A percentile compares a stretch with the other conserved stretches of the same genome.
Conservation (phyloP, 2,888 invertebrate species). For the Oasisia sp. region DNA sequence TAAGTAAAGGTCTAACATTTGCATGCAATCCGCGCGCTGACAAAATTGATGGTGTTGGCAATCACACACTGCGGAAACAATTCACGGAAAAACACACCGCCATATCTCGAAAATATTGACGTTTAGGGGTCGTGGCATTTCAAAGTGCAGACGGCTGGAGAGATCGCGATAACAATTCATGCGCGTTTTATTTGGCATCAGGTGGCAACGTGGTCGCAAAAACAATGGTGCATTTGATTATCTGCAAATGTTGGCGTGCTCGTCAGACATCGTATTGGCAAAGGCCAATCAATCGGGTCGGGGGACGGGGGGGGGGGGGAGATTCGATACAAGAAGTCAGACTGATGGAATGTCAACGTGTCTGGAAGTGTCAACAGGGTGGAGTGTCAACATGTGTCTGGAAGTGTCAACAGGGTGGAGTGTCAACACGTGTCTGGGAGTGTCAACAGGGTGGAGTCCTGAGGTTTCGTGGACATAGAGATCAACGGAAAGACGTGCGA, state of each 20-base stretch:
- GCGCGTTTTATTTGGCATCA: not conserved
- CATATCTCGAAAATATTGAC: not conserved
- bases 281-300: not conserved
- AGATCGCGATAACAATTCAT: not conserved
- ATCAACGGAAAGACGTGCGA: no score
- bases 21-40: not conserved
- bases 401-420: not conserved
- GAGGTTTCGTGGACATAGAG: no score
- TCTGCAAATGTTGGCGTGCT: not conserved
- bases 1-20: not conserved
- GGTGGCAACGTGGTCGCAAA: not conserved
- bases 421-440: not conserved
- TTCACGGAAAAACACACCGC: not conserved
- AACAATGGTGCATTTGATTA: not conserved
- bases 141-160: slow-evolving; percentile 7
- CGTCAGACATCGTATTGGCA: not conserved
- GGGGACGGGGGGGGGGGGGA: not conserved
- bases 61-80: not conserved
- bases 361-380: not conserved
- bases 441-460: not conserved
- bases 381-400: not conserved
- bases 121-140: not conserved
- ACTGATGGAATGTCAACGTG: not conserved
- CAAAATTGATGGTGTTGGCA: not conserved
- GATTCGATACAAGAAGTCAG: not conserved